Conservation (phyloP, 2,888 invertebrate species). For the Tetragonisca angustula region DNA sequence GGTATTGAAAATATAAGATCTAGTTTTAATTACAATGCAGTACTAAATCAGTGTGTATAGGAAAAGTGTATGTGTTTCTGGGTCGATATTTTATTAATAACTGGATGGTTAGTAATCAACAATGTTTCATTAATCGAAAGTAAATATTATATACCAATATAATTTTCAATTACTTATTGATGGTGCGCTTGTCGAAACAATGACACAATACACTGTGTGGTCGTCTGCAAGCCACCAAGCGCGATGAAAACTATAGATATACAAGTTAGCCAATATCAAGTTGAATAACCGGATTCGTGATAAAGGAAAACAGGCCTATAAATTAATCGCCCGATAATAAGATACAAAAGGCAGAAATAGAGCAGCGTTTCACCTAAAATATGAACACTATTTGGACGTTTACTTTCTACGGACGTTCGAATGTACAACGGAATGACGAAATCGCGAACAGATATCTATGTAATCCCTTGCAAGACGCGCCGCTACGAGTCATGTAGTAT, state of each 20-base stretch:
- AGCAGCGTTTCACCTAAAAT: constrained; percentile 53
- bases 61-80: constrained; percentile 6
- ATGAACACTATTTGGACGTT: constrained; percentile 55
- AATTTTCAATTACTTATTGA: constrained; percentile 10
- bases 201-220: not conserved
- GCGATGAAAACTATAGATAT: not conserved
- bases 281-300: not conserved
- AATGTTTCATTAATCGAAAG: not conserved
- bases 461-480: constrained; percentile 61
- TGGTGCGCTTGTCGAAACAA: not conserved
- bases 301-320: not conserved
- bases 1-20: constrained; percentile 50
- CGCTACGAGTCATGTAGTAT: constrained; percentile 53
- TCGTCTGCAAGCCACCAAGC: not conserved
- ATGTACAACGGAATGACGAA: constrained; percentile 59
- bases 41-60: constrained; percentile 17
- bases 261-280: not conserved
- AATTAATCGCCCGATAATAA: not conserved
- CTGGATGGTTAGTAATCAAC: not conserved
- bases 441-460: constrained; percentile 63
- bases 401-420: constrained; percentile 61
- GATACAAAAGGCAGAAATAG: not conserved
- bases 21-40: constrained; percentile 46
- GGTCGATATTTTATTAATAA: constrained; percentile 12
- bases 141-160: constrained; percentile 17